Percentiles rank a stretch among this genome's conserved stretches.
These are phyloP conservation scores for Apteryx owenii DNA, from an alignment of 2,113 vertebrate species.

Conservation along the genomic window DNA sequence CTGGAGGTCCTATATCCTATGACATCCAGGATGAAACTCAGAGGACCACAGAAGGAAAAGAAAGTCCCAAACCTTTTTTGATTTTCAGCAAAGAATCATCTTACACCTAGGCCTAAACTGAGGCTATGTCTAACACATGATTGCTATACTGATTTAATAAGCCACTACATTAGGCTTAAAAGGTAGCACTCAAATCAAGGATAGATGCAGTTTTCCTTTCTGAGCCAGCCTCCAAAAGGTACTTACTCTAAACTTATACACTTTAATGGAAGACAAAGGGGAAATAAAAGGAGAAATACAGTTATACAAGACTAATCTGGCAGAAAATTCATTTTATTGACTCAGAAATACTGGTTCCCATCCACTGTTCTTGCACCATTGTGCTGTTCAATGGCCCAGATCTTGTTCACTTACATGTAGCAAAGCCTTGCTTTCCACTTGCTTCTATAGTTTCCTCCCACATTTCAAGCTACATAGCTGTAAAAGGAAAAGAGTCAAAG, in stretches of 20 bases:
- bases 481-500: background rate
- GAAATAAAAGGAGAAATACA: background rate
- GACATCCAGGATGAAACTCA: slow-evolving; percentile 6
- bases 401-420: background rate
- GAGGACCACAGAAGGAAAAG: background rate
- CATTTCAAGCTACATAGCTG: background rate
- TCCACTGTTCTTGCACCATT: background rate
- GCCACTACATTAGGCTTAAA: slow-evolving; percentile 24
- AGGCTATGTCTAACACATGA: background rate
- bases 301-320: background rate
- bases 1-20: slow-evolving; percentile 40
- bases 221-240: background rate
- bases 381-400: background rate
- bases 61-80: background rate
- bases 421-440: background rate
- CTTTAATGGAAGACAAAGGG: background rate
- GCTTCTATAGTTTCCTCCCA: background rate
- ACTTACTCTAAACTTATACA: background rate
- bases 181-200: background rate
- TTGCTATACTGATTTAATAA: background rate
- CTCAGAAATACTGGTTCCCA: background rate
- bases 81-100: background rate
- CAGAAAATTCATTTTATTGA: background rate
- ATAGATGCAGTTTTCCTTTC: background rate
- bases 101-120: background rate